Evolutionary conservation across 2,113 vertebrate species (phyloP), one percentile per base, ranked within the genome.

Genomic region (Miniopterus natalensis): DNA sequence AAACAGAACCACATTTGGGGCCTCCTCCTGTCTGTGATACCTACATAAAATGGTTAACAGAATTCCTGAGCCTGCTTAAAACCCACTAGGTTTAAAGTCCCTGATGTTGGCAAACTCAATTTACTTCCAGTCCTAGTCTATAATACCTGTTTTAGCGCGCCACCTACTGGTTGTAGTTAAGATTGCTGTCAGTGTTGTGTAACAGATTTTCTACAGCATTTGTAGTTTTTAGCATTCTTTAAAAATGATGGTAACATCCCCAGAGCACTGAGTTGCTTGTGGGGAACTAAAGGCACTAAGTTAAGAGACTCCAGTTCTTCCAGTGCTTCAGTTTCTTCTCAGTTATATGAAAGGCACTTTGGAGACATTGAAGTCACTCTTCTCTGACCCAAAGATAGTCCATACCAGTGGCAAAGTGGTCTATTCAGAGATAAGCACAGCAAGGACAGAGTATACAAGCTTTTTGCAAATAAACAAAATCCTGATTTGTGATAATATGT

Each of bases 111-210:
- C 71, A 45, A 40, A n/a, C 66, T 66, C 9, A 0, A 0, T 59
- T 68, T 10, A 10, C 29, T 17, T 45, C 63, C 6, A 0, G 29
- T 47, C 49, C 47, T 65, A 4, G 42, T 25, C 29, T 31, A 47
- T 55, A 96, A 90, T 63, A 40, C 85, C 94, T 96, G 96, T 94
- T 86, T 36, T 66, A 66, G 92, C 14, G 3, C 20, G 73, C 96
- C 97, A 97, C 83, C 97, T 98, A 88, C 94, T 79, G 97, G 93
- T 49, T 14, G 5, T 63, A 3, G 18, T 13, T 45, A 59, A 78
- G 49, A 96, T 93, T 90, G 94, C 92, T 23, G 21, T 12, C 75
- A 53, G 71, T 20, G 15, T 57, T 63, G 25, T 55, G 29, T 59
- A 31, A 47, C 51, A 13, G 31, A 45, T 75, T 96, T 90, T 74